Base-by-base conservation (phyloP, 2,797 vertebrate genomes). In the Cephalopachus bancanus region DNA sequence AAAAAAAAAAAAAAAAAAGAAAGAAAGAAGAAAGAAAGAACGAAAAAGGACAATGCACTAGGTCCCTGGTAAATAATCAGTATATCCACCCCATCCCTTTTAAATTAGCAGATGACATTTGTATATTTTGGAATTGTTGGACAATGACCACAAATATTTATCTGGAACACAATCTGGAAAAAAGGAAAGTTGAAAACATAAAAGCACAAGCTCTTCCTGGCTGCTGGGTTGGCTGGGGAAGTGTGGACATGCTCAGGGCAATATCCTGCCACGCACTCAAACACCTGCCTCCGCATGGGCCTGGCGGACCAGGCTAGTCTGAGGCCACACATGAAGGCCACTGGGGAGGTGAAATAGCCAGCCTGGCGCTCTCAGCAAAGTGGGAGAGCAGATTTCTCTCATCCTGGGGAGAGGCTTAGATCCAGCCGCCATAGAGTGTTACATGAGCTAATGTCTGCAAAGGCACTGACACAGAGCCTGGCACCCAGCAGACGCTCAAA, bases 121-220 rank as follows among this genome's bases (percentile, higher is more conserved):
- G 60, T 55, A n/a, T 84, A 62, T 84, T 95, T 93, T 81, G 62
- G n/a, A 90, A 44, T 83, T 84, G 78, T 44, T 94, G 84, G 62
- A 62, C 84, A 83, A 44, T 75, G 74, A 26, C 49, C 49, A 83
- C 72, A 93, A 60, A 71, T 85, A 92, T 67, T 87, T 90, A 22
- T 95, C 30, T 95, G 92, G 57, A 95, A 83, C 33, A 92, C 44
- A 96, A 33, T 30, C 89, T 85, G 76, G 67, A 78, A 85, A 85
- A 83, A 74, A 92, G 49, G 85, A 91, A 84, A 65, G 17, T 53
- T 71, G 86, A 90, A 64, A 80, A 84, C 76, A 57, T 91, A 62
- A 93, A 93, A 93, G 88, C 76, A 30, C 7, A 85, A 87, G 94
- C n/a, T 28, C 26, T 81, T 75, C 30, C 53, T 33, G 53, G 30